Conservation (phyloP, 2,797 vertebrate genomes). For the Schizopygopsis malacanthus region DNA sequence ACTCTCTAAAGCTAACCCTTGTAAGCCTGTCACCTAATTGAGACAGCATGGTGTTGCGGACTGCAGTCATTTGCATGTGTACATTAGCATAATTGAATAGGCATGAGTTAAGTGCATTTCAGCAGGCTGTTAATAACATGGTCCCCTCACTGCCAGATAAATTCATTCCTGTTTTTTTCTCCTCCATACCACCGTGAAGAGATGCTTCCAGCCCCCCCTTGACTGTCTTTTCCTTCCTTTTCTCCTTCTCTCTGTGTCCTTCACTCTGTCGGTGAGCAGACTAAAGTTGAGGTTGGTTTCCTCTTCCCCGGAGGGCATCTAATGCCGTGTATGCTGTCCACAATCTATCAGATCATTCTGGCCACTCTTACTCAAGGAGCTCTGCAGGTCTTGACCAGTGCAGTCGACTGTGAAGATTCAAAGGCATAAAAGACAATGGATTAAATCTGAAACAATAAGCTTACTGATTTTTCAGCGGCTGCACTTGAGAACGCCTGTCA, state of each 20-base stretch:
- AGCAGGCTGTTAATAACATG: conserved; percentile 69
- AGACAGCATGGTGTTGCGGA: conserved; percentile 63
- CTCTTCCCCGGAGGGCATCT: conserved; percentile 44
- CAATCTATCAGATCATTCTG: conserved; percentile 24
- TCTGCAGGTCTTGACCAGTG: conserved; percentile 15
- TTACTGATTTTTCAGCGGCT: conserved; percentile 12
- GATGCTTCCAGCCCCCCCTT: conserved; percentile 1
- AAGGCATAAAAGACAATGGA: conserved; percentile 15
- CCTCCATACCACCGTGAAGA: conserved; percentile 26
- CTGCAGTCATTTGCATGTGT: conserved; percentile 72
- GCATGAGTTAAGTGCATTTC: conserved; percentile 70
- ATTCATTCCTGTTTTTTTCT: conserved; percentile 44
- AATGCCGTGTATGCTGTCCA: conserved; percentile 37
- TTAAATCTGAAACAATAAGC: conserved; percentile 15
- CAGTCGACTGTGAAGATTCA: conserved; percentile 19
- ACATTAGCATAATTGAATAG: conserved; percentile 77
- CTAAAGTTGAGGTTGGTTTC: conserved; percentile 50
- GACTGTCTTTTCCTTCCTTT: not conserved
- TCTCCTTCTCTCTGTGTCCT: not conserved
- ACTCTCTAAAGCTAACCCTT: conserved; percentile 43
- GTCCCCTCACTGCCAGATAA: conserved; percentile 44
- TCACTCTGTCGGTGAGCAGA: not conserved
- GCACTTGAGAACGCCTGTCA: conserved; percentile 5
- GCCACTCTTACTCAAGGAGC: conserved; percentile 14
- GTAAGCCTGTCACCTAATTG: conserved; percentile 67